A percentile compares a stretch with the other conserved stretches of the same genome.
Evolutionary conservation across 2,888 invertebrate genomes (phyloP).

Genomic region (Drosophila pullipes): DNA sequence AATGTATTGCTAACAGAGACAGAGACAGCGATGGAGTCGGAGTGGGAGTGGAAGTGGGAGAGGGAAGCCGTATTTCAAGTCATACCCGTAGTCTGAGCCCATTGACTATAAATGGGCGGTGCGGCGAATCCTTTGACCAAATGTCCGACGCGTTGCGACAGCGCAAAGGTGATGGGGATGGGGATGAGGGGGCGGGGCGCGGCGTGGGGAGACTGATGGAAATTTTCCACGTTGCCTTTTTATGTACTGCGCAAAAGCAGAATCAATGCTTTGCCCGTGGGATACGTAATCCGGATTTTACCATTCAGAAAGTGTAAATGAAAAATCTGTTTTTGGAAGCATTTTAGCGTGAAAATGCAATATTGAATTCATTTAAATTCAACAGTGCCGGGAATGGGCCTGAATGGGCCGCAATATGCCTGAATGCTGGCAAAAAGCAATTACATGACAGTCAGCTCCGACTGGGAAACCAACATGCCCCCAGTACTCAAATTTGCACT

Average conservation of each 20-base stretch:
- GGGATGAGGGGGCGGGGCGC: conserved; percentile 3
- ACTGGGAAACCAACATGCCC: background rate
- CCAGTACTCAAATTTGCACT: conserved; percentile 14
- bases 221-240: conserved; percentile 36
- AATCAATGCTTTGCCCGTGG: conserved; percentile 81
- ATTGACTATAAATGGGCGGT: conserved; percentile 21
- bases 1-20: conserved; percentile 51
- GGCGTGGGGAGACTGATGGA: background rate
- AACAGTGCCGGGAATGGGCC: conserved; percentile 45
- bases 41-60: background rate
- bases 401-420: conserved; percentile 15
- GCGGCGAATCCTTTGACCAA: conserved; percentile 63
- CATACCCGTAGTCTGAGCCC: conserved; percentile 33
- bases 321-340: conserved; percentile 84
- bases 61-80: conserved; percentile 47
- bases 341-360: conserved; percentile 85
- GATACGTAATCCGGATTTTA: conserved; percentile 84
- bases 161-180: conserved; percentile 1
- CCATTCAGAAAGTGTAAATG: conserved; percentile 83
- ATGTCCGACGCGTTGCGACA: conserved; percentile 21
- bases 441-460: conserved; percentile 67
- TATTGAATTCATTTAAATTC: conserved; percentile 84
- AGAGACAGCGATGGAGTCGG: conserved; percentile 4
- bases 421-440: conserved; percentile 69
- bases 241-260: conserved; percentile 67